These are phyloP conservation scores for Timandra comae DNA, from an alignment of 2,888 invertebrate species.

Conservation along the genomic window DNA sequence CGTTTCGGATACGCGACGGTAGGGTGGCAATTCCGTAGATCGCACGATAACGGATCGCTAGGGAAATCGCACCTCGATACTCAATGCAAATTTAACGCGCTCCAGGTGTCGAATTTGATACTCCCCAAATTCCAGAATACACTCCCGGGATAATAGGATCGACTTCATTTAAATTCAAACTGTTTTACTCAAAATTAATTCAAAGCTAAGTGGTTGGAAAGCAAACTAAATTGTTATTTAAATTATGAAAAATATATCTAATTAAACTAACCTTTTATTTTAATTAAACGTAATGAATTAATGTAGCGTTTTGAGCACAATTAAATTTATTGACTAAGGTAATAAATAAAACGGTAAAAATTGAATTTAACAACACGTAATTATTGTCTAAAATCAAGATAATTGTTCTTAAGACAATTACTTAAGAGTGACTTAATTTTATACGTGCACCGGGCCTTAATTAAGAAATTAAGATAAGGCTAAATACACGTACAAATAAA, in stretches of 20 bases:
- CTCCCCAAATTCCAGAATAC: background rate
- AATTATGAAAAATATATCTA: no score
- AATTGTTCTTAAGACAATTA: constrained; percentile 26
- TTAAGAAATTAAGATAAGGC: constrained; percentile 70
- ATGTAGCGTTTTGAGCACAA: no score
- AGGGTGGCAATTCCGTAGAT: constrained; percentile 53
- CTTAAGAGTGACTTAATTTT: constrained; percentile 37
- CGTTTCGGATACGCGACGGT: constrained; percentile 55
- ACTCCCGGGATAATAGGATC: no score
- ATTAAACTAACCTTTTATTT: no score
- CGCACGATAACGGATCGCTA: constrained; percentile 42
- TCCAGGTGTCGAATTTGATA: constrained; percentile 6
- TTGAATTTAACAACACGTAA: no score
- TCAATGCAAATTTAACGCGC: constrained; percentile 58
- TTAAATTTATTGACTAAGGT: no score
- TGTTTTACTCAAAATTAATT: no score
- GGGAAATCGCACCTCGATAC: constrained; percentile 50
- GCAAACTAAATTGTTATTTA: no score
- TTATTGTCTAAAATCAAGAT: constrained; percentile 12
- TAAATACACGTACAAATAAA: constrained; percentile 53
- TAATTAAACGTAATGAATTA: no score
- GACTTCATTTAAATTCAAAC: no score
- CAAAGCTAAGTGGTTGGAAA: no score
- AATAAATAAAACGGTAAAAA: no score
- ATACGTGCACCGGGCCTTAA: constrained; percentile 44